Evolutionary conservation across 2,113 vertebrate species (phyloP), one percentile per base, ranked within the genome.

Genomic region (Vidua chalybeata): DNA sequence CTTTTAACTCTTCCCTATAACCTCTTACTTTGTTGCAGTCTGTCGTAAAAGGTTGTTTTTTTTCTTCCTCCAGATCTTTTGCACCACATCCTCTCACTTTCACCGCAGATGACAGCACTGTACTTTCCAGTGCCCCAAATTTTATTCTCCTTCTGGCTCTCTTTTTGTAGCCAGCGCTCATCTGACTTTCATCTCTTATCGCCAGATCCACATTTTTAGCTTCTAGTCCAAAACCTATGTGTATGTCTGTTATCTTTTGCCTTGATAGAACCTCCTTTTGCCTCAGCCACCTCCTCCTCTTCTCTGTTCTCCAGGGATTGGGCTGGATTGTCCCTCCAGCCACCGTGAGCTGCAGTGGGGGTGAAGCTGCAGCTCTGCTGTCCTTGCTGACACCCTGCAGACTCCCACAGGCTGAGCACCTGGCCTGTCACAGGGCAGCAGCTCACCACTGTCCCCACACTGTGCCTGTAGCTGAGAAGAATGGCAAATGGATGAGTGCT

Each of bases 281-380:
- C 51, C 51, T 61, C 49, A 56, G 19, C 63, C 43, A 56, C 31
- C 46, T 82, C 61, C 66, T 93, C 16, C 30, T n/a, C 22, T 28
- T 28, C 49, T 37, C 33, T n/a, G 2, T 68, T 80, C 67, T 66
- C 11, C 10, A 12, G 35, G 35, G 49, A 4, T 6, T 28, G 66
- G 20, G 73, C 14, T 0, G 1, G 21, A 2, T 41, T 41, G 67
- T 76, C 23, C 66, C 58, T 0, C 0, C 31, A 74, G 82, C 71
- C 3, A 0, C 7, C 0, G 0, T 5, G 46, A 69, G 51, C 37
- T 3, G 22, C 20, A 16, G 33, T 2, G 12, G 23, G 45, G 73
- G 39, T 13, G 35, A 45, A 54, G 76, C 24, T 76, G 68, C 64
- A 76, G 54, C 72, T 66, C 48, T 13, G 1, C 6, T 0, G 3